Evolutionary conservation across 2,113 vertebrate genomes (phyloP).

Genomic region (Siniperca chuatsi): DNA sequence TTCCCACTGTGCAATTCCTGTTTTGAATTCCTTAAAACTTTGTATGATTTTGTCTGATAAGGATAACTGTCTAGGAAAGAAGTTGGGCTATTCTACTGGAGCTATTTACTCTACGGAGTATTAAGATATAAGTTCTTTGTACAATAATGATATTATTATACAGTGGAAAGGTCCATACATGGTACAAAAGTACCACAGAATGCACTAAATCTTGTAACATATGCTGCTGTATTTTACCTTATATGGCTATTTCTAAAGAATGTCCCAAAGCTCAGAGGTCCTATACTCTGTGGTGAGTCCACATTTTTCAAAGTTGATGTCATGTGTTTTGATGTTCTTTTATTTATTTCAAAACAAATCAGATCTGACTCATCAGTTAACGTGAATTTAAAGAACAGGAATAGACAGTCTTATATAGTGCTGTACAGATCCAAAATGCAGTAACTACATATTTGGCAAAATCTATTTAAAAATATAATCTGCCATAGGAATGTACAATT

Average conservation of each 20-base stretch:
- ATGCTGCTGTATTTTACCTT: slow-evolving; percentile 1
- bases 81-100: background rate
- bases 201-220: background rate
- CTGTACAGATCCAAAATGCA: too few relatives aligned
- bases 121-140: background rate
- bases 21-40: slow-evolving; percentile 73
- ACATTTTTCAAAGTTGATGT: background rate
- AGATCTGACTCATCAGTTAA: background rate
- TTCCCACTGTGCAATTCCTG: slow-evolving; percentile 71
- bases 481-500: background rate
- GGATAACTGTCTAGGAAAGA: slow-evolving; percentile 24
- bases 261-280: background rate
- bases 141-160: background rate
- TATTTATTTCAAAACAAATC: background rate
- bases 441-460: background rate
- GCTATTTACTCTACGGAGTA: background rate
- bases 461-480: background rate
- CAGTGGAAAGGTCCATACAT: background rate
- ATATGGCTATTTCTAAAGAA: slow-evolving; percentile 31
- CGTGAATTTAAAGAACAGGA: background rate
- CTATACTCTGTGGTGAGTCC: background rate
- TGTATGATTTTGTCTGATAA: slow-evolving; percentile 54
- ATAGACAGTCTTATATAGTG: background rate
- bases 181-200: background rate
- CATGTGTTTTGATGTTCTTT: background rate